Base-by-base conservation (phyloP, 2,797 vertebrate genomes). In the Argyrosomus regius region DNA sequence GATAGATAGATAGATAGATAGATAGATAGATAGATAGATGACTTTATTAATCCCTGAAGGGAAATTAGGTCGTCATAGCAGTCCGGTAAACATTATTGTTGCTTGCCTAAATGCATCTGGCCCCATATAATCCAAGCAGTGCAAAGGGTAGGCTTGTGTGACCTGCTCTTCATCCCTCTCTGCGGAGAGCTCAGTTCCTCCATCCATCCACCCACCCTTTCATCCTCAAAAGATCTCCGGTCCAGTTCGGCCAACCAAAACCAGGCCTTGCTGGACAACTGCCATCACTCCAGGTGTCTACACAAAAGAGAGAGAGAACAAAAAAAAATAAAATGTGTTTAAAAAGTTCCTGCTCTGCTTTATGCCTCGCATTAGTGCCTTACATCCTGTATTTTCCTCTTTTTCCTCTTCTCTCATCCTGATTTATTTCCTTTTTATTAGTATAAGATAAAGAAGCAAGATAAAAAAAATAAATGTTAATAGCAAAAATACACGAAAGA, bases 191-290 rank as follows among this genome's bases (percentile, higher is more conserved):
- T 71, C 61, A 18, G 39, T 39, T 74, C 28, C 61, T 73, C 6
- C 35, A 20, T 73, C 6, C 35, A 20, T 63, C 54, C 31, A 52
- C 39, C 73, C 72, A 73, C 54, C 4, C 52, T 77, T 74, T 77
- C 60, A 75, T 81, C 65, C 58, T 78, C 71, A 54, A 80, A 80
- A 69, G 49, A 71, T 48, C 66, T 60, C 62, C 24, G 28, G 49
- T 74, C 35, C 35, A 53, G 43, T 62, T 58, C 46, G 22, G 59
- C 64, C 54, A 53, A 80, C 35, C 35, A 49, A 71, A 81, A 64
- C 66, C 54, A 57, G 50, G 22, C 45, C 31, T 8, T 3, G n/a
- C 49, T 84, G 64, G 75, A 78, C 63, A 54, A 12, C 10, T 41
- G 31, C 71, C 71, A 65, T 31, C 1, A 1, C 57, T 48, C 56